A percentile compares a stretch with the other conserved stretches of the same genome.
These are phyloP conservation scores for Protaetia brevitarsis DNA, from an alignment of 1,140 invertebrate genomes.

Conservation along the genomic window DNA sequence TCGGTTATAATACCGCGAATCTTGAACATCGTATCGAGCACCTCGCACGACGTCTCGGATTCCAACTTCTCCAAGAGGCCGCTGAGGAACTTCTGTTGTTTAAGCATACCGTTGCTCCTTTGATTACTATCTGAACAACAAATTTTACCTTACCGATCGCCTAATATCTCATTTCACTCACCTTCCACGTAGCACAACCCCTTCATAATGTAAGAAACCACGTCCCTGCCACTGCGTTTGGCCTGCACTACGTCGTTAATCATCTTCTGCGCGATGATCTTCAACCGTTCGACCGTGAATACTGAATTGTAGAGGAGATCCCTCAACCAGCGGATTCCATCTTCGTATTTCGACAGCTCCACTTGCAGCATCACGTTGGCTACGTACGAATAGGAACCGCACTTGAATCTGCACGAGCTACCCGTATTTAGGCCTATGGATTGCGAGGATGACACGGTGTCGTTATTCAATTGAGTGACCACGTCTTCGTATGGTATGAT, in stretches of 20 bases:
- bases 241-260: conserved; percentile 70
- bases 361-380: conserved; percentile 58
- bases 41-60: conserved; percentile 52
- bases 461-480: conserved; percentile 70
- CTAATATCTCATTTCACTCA: conserved; percentile 36
- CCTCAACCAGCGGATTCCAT: conserved; percentile 72
- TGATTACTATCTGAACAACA: conserved; percentile 67
- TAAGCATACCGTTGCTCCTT: conserved; percentile 64
- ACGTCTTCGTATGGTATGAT: conserved; percentile 69
- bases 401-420: conserved; percentile 34
- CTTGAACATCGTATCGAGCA: conserved; percentile 60
- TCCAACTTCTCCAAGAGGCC: conserved; percentile 61
- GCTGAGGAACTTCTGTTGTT: conserved; percentile 75
- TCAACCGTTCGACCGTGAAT: conserved; percentile 69
- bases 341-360: conserved; percentile 71
- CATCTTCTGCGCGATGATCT: conserved; percentile 73
- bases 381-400: conserved; percentile 62
- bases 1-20: conserved; percentile 60
- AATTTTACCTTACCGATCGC: not conserved
- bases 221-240: conserved; percentile 62
- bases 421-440: conserved; percentile 56
- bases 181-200: conserved; percentile 62
- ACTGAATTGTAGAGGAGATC: conserved; percentile 70
- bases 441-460: conserved; percentile 61
- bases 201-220: conserved; percentile 61